Conservation (phyloP, 53 echinoderm and acorn worm species). For the Paelopatides confundens region DNA sequence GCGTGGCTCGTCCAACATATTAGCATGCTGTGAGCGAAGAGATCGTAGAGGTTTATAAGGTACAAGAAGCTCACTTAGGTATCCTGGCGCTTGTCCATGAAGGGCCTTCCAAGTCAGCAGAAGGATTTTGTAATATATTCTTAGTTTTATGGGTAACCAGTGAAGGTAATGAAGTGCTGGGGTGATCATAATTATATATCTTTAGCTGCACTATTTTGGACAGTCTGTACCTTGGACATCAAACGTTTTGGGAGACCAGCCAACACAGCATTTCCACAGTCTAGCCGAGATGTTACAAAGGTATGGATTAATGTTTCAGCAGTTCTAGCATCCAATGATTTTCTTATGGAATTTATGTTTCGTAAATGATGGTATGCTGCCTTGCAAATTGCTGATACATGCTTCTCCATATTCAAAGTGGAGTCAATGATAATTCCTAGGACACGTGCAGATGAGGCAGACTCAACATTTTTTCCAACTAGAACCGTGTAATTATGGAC, state of each 20-base stretch:
- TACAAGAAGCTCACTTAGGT: not conserved
- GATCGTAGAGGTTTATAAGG: not conserved
- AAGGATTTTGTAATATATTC: not conserved
- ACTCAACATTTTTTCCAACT: too few relatives aligned
- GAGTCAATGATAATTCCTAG: too few relatives aligned
- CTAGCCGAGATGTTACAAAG: not conserved
- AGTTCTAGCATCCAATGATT: too few relatives aligned
- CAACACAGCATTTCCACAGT: conserved; percentile 1
- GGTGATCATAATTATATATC: not conserved
- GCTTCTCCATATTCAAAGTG: too few relatives aligned
- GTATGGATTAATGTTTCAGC: not conserved
- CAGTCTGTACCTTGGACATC: not conserved
- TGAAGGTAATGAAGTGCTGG: conserved; percentile 2
- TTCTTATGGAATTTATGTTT: too few relatives aligned
- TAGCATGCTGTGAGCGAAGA: not conserved
- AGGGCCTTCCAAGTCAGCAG: not conserved
- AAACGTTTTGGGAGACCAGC: not conserved
- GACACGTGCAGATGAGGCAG: too few relatives aligned
- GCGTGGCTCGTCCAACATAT: not conserved
- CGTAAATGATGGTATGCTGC: too few relatives aligned
- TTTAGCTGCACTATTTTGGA: not conserved
- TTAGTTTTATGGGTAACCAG: not conserved
- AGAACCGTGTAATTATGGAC: too few relatives aligned
- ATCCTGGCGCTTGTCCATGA: conserved; percentile 6
- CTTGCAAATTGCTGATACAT: too few relatives aligned